A percentile compares a stretch with the other conserved stretches of the same genome.
Evolutionary conservation across 2,888 invertebrate species (phyloP).

Genomic region (Harpalus rufipes): DNA sequence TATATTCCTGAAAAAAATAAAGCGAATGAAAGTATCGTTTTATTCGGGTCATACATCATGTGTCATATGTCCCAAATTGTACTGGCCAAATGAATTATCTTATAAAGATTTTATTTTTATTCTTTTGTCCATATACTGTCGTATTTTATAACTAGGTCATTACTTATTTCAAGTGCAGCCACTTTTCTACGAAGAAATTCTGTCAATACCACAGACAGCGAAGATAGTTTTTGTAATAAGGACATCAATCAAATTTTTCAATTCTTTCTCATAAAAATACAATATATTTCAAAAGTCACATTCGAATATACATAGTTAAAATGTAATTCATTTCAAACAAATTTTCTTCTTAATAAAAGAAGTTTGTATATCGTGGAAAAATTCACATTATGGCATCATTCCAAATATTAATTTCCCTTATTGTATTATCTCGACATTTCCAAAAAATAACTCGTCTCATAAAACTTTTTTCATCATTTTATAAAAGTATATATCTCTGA

Average conservation of each 20-base stretch:
- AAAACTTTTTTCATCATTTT: constrained; percentile 44
- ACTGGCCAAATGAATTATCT: not conserved
- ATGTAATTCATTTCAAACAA: not conserved
- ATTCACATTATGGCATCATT: not conserved
- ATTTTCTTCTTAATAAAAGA: not conserved
- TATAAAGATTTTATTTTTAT: not conserved
- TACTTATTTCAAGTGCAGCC: not conserved
- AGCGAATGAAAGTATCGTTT: too few relatives aligned
- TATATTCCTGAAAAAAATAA: too few relatives aligned
- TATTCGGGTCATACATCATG: too few relatives aligned
- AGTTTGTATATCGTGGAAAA: not conserved
- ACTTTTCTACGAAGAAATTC: not conserved
- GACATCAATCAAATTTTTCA: not conserved
- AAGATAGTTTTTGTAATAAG: not conserved
- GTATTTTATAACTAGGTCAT: not conserved
- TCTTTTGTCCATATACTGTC: not conserved
- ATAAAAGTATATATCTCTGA: constrained; percentile 1
- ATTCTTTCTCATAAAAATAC: not conserved
- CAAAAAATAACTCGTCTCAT: constrained; percentile 1
- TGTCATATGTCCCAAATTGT: too few relatives aligned
- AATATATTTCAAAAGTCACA: not conserved
- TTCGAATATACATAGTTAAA: not conserved
- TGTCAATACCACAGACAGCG: not conserved
- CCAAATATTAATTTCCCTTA: not conserved
- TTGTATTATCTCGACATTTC: constrained; percentile 14